Base-by-base conservation (phyloP, 2,797 vertebrate genomes). In the Crenuchus spilurus region DNA sequence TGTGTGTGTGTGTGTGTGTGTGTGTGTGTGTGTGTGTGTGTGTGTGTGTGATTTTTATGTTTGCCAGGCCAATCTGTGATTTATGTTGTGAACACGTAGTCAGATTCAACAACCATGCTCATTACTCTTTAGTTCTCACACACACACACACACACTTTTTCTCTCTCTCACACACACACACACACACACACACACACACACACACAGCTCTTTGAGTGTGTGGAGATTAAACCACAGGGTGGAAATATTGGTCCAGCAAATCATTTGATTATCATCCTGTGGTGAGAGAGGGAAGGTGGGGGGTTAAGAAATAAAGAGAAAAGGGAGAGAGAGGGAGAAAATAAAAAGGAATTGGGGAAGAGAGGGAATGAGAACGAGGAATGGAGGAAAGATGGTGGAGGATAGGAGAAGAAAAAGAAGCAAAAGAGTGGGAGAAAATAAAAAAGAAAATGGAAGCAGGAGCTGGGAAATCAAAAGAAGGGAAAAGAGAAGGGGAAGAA, bases 1-100 rank as follows among this genome's bases (percentile, higher is more conserved):
- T 65, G 22, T 67, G 18, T 51, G 22, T 73, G 57, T 57, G 37
- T 37, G 24, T 62, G 35, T 52, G 72, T 39, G 44, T 72, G 60
- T 30, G 44, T 63, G 37, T 35, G n/a, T n/a, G n/a, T n/a, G n/a
- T n/a, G n/a, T 63, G 11, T 20, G 33, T 69, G 39, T 68, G n/a
- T 68, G 37, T 30, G 13, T 39, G 10, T 39, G 18, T 54, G 18
- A 26, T 55, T 55, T 57, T 16, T 9, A 4, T 39, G 35, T 42
- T n/a, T 55, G 18, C 48, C 20, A 31, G n/a, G 24, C n/a, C n/a
- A 16, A 33, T 57, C 30, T 33, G n/a, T n/a, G 30, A 18, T 31
- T 57, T 33, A 57, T 31, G 33, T 5, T 37, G 28, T 16, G 24
- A 39, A 13, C 13, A 18, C n/a, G 30, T 33, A 73, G 61, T 55